These are phyloP conservation scores for Trachelipus rathkii DNA, from an alignment of 1,140 invertebrate genomes.

Conservation along the genomic window DNA sequence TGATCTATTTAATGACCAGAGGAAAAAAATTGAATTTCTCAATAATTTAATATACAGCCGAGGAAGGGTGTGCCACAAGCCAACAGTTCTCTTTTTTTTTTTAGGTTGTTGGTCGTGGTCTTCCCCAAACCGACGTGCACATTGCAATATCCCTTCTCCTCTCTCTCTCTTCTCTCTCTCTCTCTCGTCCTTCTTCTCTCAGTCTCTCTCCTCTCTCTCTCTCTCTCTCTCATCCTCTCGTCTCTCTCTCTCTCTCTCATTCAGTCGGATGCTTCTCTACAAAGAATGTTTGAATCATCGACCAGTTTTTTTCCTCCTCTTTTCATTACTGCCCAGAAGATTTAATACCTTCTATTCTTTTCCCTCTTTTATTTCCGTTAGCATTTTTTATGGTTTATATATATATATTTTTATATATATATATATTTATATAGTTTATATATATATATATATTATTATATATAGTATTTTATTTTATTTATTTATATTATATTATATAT, in stretches of 20 bases:
- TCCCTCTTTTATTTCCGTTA: not conserved
- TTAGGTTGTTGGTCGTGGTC: not conserved
- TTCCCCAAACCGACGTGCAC: not conserved
- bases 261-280: too few species aligned
- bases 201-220: too few species aligned
- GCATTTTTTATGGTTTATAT: too few species aligned
- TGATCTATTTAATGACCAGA: not conserved
- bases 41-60: not conserved
- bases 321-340: not conserved
- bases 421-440: too few species aligned
- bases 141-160: not conserved
- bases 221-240: too few species aligned
- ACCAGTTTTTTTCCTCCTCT: not conserved
- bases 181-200: too few species aligned
- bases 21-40: not conserved
- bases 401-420: too few species aligned
- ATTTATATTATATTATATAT: too few species aligned
- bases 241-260: too few species aligned
- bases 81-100: not conserved
- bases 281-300: not conserved
- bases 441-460: too few species aligned
- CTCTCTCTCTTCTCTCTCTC: not conserved
- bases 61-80: not conserved
- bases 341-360: not conserved
- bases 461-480: too few species aligned